These are phyloP conservation scores for Cryptophagus acutangulus DNA, from an alignment of 2,888 invertebrate genomes.

Conservation along the genomic window DNA sequence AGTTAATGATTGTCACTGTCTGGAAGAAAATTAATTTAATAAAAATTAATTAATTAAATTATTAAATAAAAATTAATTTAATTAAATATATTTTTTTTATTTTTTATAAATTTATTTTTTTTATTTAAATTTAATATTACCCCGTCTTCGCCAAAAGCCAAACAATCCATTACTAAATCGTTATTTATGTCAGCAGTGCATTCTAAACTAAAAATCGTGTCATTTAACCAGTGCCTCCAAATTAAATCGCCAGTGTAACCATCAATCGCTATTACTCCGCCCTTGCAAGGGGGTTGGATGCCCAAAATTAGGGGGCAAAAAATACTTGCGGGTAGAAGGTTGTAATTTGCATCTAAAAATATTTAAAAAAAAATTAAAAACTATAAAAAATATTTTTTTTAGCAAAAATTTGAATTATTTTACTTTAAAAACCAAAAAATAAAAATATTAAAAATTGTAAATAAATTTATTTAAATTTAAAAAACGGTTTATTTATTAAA, in stretches of 20 bases:
- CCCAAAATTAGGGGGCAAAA: slow-evolving; percentile 64
- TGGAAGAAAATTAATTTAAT: slow-evolving; percentile 32
- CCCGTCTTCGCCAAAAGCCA: slow-evolving; percentile 68
- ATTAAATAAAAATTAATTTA: too few species aligned
- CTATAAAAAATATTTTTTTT: slow-evolving; percentile 6
- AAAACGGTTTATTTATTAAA: too few species aligned
- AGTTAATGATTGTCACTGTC: slow-evolving; percentile 62
- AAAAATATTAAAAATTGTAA: too few species aligned
- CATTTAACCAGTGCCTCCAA: slow-evolving; percentile 69
- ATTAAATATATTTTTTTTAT: too few species aligned
- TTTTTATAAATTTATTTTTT: too few species aligned
- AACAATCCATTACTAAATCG: slow-evolving; percentile 66
- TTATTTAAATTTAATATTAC: slow-evolving; percentile 46
- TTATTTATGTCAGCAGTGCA: slow-evolving; percentile 66
- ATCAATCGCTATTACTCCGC: slow-evolving; percentile 71
- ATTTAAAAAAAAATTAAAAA: too few species aligned
- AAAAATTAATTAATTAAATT: too few species aligned
- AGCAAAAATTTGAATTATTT: too few species aligned
- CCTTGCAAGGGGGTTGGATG: slow-evolving; percentile 60
- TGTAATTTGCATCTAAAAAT: slow-evolving; percentile 51
- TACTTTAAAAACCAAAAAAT: too few species aligned
- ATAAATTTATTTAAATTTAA: too few species aligned
- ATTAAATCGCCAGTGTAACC: slow-evolving; percentile 65
- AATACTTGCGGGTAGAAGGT: slow-evolving; percentile 53
- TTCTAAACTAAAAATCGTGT: slow-evolving; percentile 68